Percentiles rank a stretch among this genome's conserved stretches.
Conservation (phyloP, 2,888 invertebrate genomes). For the Agriopis marginaria region DNA sequence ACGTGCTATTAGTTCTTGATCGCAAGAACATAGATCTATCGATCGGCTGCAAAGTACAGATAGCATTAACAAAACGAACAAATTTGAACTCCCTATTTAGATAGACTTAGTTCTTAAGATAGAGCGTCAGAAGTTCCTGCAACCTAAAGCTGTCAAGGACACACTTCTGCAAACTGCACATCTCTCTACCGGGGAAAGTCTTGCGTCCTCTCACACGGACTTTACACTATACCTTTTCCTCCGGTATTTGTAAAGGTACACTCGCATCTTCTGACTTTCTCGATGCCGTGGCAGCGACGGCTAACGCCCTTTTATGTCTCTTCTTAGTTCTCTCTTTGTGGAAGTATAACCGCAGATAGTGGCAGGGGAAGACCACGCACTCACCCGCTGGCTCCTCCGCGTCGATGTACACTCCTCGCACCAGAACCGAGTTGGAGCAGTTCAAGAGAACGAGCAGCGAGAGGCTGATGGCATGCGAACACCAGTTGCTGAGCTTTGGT, state of each 20-base stretch:
- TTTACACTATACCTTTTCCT: constrained; percentile 72
- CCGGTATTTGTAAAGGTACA: constrained; percentile 72
- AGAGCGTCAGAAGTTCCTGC: not conserved
- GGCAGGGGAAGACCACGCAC: constrained; percentile 94
- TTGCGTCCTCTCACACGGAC: constrained; percentile 1
- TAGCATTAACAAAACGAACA: constrained; percentile 8
- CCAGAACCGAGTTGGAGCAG: constrained; percentile 94
- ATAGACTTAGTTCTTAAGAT: not conserved
- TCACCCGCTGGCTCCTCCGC: constrained; percentile 94
- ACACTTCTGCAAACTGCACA: constrained; percentile 28
- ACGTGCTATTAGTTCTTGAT: constrained; percentile 9
- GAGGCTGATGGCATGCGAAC: constrained; percentile 91
- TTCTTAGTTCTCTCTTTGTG: constrained; percentile 89
- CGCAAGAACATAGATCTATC: not conserved
- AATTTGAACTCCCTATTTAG: not conserved
- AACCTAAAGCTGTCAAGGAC: constrained; percentile 6
- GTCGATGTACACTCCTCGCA: constrained; percentile 95
- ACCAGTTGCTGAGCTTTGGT: constrained; percentile 91
- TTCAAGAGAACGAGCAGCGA: constrained; percentile 91
- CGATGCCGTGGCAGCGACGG: constrained; percentile 64
- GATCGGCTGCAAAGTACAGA: constrained; percentile 3
- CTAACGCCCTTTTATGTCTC: constrained; percentile 73
- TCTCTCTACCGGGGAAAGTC: constrained; percentile 1
- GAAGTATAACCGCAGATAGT: constrained; percentile 92
- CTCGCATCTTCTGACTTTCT: constrained; percentile 72